Percentiles rank a stretch among this genome's conserved stretches.
phyloP scores from a whole-genome alignment of 23 tunicate genomes.

The Clavelina lepadiformis region DNA sequence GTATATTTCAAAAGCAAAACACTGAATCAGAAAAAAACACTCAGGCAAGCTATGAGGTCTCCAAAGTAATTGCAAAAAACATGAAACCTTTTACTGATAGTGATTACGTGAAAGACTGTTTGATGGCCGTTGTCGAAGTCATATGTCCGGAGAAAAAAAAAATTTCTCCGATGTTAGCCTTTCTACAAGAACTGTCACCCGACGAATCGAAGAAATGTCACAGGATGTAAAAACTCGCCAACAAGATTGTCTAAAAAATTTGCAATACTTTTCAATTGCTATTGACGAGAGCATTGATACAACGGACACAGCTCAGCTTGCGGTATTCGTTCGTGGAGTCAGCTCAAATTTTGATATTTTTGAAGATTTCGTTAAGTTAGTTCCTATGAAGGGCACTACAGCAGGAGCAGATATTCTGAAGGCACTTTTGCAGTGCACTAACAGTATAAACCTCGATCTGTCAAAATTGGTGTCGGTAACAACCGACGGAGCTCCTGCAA shows the following conservation, averaged over 20 bases:
- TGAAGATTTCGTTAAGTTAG: conserved; percentile 29
- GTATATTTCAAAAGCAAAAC: conserved; percentile 27
- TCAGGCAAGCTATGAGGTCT: conserved; percentile 47
- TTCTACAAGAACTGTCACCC: conserved; percentile 66
- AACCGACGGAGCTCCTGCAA: conserved; percentile 47
- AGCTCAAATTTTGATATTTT: conserved; percentile 40
- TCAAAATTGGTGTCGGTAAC: conserved; percentile 34
- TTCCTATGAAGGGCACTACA: conserved; percentile 25
- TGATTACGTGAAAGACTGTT: conserved; percentile 52
- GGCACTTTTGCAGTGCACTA: conserved; percentile 27
- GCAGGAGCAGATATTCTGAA: conserved; percentile 47
- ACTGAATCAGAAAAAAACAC: conserved; percentile 44
- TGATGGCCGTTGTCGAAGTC: conserved; percentile 56
- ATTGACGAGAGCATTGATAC: conserved; percentile 26
- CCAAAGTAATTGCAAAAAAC: conserved; percentile 23
- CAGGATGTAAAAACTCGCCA: conserved; percentile 52
- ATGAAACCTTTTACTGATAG: conserved; percentile 65
- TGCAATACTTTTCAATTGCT: conserved; percentile 39
- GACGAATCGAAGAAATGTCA: conserved; percentile 64
- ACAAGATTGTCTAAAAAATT: conserved; percentile 46
- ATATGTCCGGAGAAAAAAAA: conserved; percentile 57
- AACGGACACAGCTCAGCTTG: conserved; percentile 63
- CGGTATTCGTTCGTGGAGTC: conserved; percentile 47
- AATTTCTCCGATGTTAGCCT: conserved; percentile 32
- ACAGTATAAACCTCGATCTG: conserved; percentile 17